Percentiles rank a stretch among this genome's conserved stretches.
Conservation (phyloP, 2,888 invertebrate genomes). For the Stenolophus ochropezus region DNA sequence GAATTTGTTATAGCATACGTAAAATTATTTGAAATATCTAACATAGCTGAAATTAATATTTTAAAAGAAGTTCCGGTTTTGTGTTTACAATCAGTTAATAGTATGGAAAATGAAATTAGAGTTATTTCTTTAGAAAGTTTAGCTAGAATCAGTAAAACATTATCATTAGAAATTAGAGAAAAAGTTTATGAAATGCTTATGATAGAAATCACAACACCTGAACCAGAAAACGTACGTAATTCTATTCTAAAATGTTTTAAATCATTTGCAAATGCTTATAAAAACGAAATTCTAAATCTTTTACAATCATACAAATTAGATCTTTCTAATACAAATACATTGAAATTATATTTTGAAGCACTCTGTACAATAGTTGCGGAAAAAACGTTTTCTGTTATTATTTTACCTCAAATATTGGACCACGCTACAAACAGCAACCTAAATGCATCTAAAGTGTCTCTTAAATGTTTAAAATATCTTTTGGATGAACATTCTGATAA, state of each 20-base stretch:
- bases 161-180: conserved; percentile 74
- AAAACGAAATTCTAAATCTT: conserved; percentile 75
- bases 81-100: conserved; percentile 74
- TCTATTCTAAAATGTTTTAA: conserved; percentile 75
- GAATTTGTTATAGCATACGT: conserved; percentile 68
- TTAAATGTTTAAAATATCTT: conserved; percentile 65
- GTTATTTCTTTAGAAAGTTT: conserved; percentile 75
- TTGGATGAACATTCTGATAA: conserved; percentile 61
- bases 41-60: conserved; percentile 66
- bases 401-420: conserved; percentile 65
- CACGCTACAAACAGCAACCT: conserved; percentile 66
- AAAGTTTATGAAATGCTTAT: conserved; percentile 76
- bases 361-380: conserved; percentile 74
- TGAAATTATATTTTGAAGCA: conserved; percentile 70
- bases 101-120: conserved; percentile 73
- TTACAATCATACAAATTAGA: conserved; percentile 72
- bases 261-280: conserved; percentile 75
- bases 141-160: conserved; percentile 72
- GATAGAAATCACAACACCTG: conserved; percentile 73
- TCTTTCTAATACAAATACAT: conserved; percentile 63
- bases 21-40: conserved; percentile 66
- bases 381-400: conserved; percentile 74
- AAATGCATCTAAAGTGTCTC: conserved; percentile 65
- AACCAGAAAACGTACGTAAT: conserved; percentile 72
- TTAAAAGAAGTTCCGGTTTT: conserved; percentile 73